Evolutionary conservation across 2,888 invertebrate species (phyloP).

Genomic region (Meiosimyza platycephala): DNA sequence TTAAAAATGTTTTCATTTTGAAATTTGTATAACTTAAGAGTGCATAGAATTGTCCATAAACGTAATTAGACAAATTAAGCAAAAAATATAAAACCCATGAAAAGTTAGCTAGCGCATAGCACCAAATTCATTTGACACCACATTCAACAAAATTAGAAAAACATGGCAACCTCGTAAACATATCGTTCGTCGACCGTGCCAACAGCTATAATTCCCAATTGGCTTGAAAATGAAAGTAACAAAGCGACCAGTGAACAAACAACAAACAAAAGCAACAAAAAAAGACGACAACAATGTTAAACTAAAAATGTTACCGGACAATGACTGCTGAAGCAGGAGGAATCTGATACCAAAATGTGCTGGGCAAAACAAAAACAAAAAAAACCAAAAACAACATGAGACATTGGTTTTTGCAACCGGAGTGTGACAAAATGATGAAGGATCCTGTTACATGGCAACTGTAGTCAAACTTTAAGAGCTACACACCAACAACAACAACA

Average conservation of each 20-base stretch:
- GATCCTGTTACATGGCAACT: conserved; percentile 18
- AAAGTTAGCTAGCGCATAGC: too few relatives aligned
- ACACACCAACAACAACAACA: not conserved
- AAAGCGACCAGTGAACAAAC: not conserved
- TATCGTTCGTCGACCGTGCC: not conserved
- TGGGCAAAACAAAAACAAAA: not conserved
- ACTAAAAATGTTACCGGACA: not conserved
- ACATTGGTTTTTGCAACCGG: too few relatives aligned
- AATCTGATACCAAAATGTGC: conserved; percentile 19
- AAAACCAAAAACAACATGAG: not conserved
- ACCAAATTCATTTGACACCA: conserved; percentile 2
- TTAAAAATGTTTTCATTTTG: too few relatives aligned
- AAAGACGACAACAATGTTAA: not conserved
- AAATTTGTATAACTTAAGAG: too few relatives aligned
- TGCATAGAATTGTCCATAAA: too few relatives aligned
- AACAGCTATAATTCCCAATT: conserved; percentile 31
- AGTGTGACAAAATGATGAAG: too few relatives aligned
- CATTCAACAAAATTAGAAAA: conserved; percentile 8
- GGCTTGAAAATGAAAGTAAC: conserved; percentile 21
- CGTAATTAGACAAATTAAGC: not conserved
- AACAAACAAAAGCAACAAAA: conserved; percentile 12
- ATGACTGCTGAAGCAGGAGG: not conserved
- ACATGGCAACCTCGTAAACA: not conserved
- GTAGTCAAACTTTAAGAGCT: not conserved
- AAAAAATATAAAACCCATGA: not conserved